Conservation (phyloP, 1,140 invertebrate genomes). For the Drosophila watanabei region DNA sequence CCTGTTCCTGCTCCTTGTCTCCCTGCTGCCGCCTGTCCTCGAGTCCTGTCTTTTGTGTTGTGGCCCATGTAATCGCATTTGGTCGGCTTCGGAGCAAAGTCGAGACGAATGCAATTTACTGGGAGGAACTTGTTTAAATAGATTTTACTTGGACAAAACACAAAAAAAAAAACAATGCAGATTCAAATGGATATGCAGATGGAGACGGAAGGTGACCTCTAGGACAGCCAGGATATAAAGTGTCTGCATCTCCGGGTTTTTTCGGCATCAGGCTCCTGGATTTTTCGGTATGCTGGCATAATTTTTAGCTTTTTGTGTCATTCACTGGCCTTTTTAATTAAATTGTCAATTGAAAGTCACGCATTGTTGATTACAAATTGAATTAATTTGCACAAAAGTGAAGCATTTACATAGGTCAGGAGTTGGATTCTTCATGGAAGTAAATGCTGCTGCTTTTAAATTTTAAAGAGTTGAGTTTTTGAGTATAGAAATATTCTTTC, state of each 20-base stretch:
- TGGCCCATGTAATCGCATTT: conserved; percentile 74
- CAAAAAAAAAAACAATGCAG: conserved; percentile 51
- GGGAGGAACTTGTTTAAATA: conserved; percentile 65
- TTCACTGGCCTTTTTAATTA: conserved; percentile 59
- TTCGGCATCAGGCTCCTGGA: conserved; percentile 1
- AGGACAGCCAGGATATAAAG: conserved; percentile 26
- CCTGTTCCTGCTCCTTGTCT: conserved; percentile 10
- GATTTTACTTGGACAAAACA: conserved; percentile 35
- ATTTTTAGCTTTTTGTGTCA: conserved; percentile 39
- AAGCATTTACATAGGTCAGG: background rate
- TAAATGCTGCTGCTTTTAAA: background rate
- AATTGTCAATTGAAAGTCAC: conserved; percentile 67
- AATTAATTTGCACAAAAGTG: conserved; percentile 46
- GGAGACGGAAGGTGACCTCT: conserved; percentile 7
- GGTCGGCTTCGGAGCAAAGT: conserved; percentile 41
- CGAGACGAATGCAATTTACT: conserved; percentile 71
- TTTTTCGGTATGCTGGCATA: conserved; percentile 37
- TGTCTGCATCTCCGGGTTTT: conserved; percentile 37
- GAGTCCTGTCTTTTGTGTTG: conserved; percentile 40
- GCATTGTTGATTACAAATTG: conserved; percentile 72
- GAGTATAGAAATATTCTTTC: background rate
- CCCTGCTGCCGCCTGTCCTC: background rate
- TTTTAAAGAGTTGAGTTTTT: background rate
- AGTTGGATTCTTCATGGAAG: background rate
- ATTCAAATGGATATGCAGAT: conserved; percentile 53